Base-by-base conservation (phyloP, 2,113 vertebrate species). In the Pogonocichla stellata region DNA sequence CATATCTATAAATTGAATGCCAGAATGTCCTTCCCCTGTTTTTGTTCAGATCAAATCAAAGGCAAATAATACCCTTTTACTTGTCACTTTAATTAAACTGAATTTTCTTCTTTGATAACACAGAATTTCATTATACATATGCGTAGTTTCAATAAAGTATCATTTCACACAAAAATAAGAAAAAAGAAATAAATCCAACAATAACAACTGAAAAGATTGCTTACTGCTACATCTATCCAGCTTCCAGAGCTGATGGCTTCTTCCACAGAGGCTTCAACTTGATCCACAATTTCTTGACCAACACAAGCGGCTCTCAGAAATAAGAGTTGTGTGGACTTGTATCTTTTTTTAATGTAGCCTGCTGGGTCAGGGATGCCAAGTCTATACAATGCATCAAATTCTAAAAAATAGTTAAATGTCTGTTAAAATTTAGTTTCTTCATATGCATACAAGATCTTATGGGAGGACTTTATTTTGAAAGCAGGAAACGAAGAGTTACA, bases 261-360 rank as follows among this genome's bases (percentile, higher is more conserved):
- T 73, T 99, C 99, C 81, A 99, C 98, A 31, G 99, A 99, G 8
- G 99, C 99, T 98, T 99, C 99, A 80, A 99, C 98, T 73, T 99
- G 99, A 98, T 99, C 99, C 45, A 99, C 98, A 85, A 99, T 98
- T 90, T 95, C 95, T 72, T 98, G 98, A 47, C 98, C 98, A 95
- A 99, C 98, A 91, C 99, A 99, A 77, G 98, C 98, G 4, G 98
- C 98, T 89, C 98, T 97, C 72, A 99, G 97, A 97, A 99, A 99
- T 69, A 99, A 96, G 67, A 99, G 98, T 5, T 98, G 98, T 54
- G 91, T 77, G 40, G 98, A 98, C 95, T 99, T 99, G 86, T 98
- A 99, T 51, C 99, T 98, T 97, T 99, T 99, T 96, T 98, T 99
- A 77, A 99, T 98, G 97, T 99, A 99, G 95, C 80, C 96, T 57